Evolutionary conservation across 2,113 vertebrate genomes (phyloP), one percentile per base, ranked within the genome.

Genomic region (Atherinomorus stipes): DNA sequence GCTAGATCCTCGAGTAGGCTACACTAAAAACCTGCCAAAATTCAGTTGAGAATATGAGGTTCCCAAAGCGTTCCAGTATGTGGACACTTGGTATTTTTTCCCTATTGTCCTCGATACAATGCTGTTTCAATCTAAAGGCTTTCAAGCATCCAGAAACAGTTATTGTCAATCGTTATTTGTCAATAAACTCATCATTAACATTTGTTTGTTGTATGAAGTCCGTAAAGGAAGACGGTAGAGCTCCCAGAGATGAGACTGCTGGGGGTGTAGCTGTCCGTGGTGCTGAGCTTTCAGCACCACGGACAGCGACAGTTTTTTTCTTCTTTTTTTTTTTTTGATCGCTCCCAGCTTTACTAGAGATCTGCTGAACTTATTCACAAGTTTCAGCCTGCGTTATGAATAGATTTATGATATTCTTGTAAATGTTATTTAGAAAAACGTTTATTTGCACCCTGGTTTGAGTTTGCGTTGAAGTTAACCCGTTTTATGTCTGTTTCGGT

Each of bases 231-330:
- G 10, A 2, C 38, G 11, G 38, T 11, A 12, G 40, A 4, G 40
- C 7, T 34, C 31, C 31, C 31, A 34, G 5, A 34, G 19, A 53
- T 18, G 47, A 25, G n/a, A n/a, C 54, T 15, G 22, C 42, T 11
- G 56, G 61, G 21, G 3, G 54, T 75, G 60, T 50, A 72, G 68
- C 85, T 85, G 71, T 89, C 78, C 23, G 31, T 11, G 74, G 79
- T 81, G 64, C 73, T 84, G 71, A 72, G 50, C 37, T 66, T 6
- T 86, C 90, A 91, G 92, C 62, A 91, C 90, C 91, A 67, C 58
- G 38, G 88, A 91, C 80, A 92, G 88, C 57, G 76, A 72, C 52
- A 59, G 7, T 54, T 71, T 45, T 52, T 8, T 2, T n/a, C n/a
- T n/a, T n/a, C n/a, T n/a, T n/a, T n/a, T n/a, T n/a, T n/a, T n/a